Conservation (phyloP, 1,140 invertebrate genomes). For the Diachasmimorpha longicaudata region DNA sequence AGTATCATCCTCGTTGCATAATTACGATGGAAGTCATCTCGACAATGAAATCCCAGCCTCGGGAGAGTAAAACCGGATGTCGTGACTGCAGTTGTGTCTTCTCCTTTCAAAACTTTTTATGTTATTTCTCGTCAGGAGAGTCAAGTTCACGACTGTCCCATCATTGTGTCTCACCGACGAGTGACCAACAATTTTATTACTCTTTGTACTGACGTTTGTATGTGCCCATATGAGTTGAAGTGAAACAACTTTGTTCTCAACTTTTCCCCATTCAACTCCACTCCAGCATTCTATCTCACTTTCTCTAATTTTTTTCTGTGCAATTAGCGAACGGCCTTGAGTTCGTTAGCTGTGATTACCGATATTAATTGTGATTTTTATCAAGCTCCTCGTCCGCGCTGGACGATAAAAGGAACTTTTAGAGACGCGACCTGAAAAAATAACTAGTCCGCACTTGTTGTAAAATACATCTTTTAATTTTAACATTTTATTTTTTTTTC, state of each 20-base stretch:
- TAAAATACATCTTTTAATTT: slow-evolving; percentile 17
- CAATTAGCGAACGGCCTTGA: too few relatives aligned
- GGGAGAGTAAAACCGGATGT: background rate
- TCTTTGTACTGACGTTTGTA: slow-evolving; percentile 20
- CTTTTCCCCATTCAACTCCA: background rate
- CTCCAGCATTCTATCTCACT: background rate
- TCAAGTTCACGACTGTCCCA: slow-evolving; percentile 56
- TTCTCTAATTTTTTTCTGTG: background rate
- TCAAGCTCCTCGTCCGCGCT: too few relatives aligned
- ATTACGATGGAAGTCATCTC: background rate
- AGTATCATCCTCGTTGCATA: background rate
- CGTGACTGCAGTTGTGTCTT: background rate
- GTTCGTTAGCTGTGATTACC: too few relatives aligned
- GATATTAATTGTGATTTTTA: too few relatives aligned
- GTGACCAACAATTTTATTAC: slow-evolving; percentile 32
- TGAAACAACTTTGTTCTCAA: background rate
- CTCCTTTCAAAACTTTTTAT: slow-evolving; percentile 5
- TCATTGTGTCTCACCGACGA: slow-evolving; percentile 43
- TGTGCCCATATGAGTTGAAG: background rate
- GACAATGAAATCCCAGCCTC: background rate
- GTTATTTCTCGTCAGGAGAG: slow-evolving; percentile 15
- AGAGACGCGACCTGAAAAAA: too few relatives aligned
- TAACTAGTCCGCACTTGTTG: too few relatives aligned
- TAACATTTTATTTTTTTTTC: slow-evolving; percentile 36
- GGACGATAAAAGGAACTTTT: too few relatives aligned